Evolutionary conservation across 64 coral and sea anemone genomes (phyloP), one percentile per base, ranked within the genome.

Genomic region (Dendronephthya gigantea): DNA sequence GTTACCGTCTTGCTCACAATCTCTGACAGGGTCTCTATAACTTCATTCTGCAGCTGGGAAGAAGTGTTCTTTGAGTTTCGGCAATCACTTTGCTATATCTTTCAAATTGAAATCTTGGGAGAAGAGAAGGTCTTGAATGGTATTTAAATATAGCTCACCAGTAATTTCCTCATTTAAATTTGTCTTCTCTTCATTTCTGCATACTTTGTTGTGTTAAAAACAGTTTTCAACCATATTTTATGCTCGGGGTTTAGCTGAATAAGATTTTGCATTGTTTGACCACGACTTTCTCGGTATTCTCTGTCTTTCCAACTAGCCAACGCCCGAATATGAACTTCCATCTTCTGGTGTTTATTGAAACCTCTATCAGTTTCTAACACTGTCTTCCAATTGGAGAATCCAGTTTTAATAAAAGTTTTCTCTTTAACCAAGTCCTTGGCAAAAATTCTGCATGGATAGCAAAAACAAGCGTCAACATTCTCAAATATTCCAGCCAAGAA

Each of bases 171-270:
- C 32, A 35, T 74, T 74, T 16, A 74, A 74, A 8, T 74, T 35
- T 30, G 68, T 74, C 68, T 19, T 74, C 68, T 74, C 68, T 28
- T 74, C 9, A 0, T 74, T 35, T 74, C 68, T n/a, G 68, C 1
- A 79, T 79, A 79, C 37, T 79, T 79, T 35, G 72, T 79, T 12
- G 28, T 79, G 72, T 79, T 79, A 34, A 79, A 74, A 79, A 79
- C 72, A 79, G 29, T 79, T 79, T 79, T 79, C 37, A 79, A 79
- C 72, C 72, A 79, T 79, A 79, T 79, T 39, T 79, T 79, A 79
- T 38, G 72, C 37, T 79, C 72, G 34, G 72, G 72, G 36, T 39
- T 79, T 79, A 39, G 30, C 28, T 79, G 72, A 33, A 79, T 79
- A 36, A 79, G 72, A 79, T 79, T 34, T 79, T 34, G 72, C 72